Percentiles rank a stretch among this genome's conserved stretches.
Evolutionary conservation across 92 coral and sea anemone genomes (phyloP).

Genomic region (Palythoa heliodiscus): DNA sequence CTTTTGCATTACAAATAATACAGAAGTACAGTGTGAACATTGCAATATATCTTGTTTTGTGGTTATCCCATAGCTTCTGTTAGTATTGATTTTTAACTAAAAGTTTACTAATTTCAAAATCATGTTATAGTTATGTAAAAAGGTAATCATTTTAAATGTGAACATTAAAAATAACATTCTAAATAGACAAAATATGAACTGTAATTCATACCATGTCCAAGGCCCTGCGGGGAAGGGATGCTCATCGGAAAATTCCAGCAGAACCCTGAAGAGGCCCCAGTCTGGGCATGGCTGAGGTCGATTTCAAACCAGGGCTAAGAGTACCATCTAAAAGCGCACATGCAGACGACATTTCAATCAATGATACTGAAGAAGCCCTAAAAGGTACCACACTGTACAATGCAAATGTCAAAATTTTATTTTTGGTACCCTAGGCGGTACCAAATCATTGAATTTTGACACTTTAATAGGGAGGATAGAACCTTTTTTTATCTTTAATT

Average conservation of each 20-base stretch:
- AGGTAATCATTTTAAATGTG: neutral
- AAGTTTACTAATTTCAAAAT: neutral
- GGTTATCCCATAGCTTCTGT: constrained; percentile 6
- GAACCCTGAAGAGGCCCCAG: no score
- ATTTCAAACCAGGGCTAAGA: no score
- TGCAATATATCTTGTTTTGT: constrained; percentile 12
- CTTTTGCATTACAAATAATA: constrained; percentile 1
- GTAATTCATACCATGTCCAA: constrained; percentile 1
- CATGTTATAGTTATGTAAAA: neutral
- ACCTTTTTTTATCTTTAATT: constrained; percentile 4
- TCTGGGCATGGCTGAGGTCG: no score
- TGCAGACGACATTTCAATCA: no score
- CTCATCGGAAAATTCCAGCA: no score
- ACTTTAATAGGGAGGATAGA: neutral
- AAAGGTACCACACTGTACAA: no score
- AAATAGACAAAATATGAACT: neutral
- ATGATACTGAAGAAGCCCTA: no score
- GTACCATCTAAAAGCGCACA: no score
- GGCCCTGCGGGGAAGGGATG: no score
- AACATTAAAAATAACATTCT: constrained; percentile 15
- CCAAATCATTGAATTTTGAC: neutral
- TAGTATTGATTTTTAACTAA: constrained; percentile 9
- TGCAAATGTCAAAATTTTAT: no score
- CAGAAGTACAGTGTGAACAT: constrained; percentile 9
- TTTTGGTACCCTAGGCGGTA: no score